Evolutionary conservation across 2,797 vertebrate species (phyloP).

Genomic region (Melanotaenia pygmaea): DNA sequence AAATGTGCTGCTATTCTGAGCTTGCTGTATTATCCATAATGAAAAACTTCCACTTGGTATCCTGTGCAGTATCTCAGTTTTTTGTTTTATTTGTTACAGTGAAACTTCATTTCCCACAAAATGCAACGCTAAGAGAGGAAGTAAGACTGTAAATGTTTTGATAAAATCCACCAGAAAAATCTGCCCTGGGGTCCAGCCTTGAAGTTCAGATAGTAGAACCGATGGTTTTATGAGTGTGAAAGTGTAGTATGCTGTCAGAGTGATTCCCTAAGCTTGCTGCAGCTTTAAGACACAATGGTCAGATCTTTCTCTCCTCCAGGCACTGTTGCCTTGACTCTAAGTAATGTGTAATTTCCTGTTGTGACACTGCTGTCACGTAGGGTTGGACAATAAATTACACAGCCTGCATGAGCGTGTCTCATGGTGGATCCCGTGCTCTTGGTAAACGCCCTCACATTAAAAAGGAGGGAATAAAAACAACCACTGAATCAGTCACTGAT

Average conservation of each 20-base stretch:
- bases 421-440: slow-evolving; percentile 57
- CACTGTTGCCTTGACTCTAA: slow-evolving; percentile 32
- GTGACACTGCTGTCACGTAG: slow-evolving; percentile 54
- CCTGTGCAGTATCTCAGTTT: slow-evolving; percentile 7
- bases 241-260: slow-evolving; percentile 41
- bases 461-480: neutral
- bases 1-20: slow-evolving; percentile 34
- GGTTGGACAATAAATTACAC: slow-evolving; percentile 52
- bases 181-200: slow-evolving; percentile 21
- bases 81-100: neutral
- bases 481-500: neutral
- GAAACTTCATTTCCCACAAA: neutral
- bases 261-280: slow-evolving; percentile 44
- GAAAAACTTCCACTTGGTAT: slow-evolving; percentile 32
- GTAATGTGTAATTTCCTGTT: slow-evolving; percentile 67
- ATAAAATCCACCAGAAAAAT: slow-evolving; percentile 35
- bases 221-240: slow-evolving; percentile 53
- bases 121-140: slow-evolving; percentile 1
- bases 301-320: slow-evolving; percentile 29
- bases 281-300: slow-evolving; percentile 53
- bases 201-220: slow-evolving; percentile 42
- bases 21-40: slow-evolving; percentile 16
- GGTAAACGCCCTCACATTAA: slow-evolving; percentile 33
- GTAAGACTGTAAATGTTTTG: slow-evolving; percentile 5
- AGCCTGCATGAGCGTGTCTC: slow-evolving; percentile 47